Percentiles rank a stretch among this genome's conserved stretches.
Conservation (phyloP, 30 jellyfish, hydroid and myxozoan species). For the Clytia hemisphaerica region DNA sequence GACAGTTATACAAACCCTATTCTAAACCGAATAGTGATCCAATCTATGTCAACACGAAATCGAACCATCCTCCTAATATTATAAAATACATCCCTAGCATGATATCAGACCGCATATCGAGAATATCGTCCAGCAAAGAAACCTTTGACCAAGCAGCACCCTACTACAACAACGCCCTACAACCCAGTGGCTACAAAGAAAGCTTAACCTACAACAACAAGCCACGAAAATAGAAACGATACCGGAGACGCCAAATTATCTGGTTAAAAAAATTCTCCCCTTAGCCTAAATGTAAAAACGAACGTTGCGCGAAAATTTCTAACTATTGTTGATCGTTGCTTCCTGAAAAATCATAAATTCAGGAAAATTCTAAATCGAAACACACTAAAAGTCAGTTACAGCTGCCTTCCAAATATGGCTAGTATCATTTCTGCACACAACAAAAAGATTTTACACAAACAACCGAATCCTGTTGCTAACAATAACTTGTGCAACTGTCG, state of each 20-base stretch:
- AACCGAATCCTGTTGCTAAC: background rate
- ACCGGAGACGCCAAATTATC: slow-evolving; percentile 31
- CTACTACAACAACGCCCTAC: too few relatives aligned
- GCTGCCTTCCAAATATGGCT: slow-evolving; percentile 27
- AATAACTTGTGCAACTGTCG: slow-evolving; percentile 38
- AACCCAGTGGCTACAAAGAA: too few relatives aligned
- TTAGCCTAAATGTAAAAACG: slow-evolving; percentile 32
- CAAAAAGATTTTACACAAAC: slow-evolving; percentile 24
- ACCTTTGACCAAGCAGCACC: too few relatives aligned
- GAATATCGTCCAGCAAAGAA: too few relatives aligned
- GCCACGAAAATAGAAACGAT: background rate
- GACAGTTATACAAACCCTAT: slow-evolving; percentile 34
- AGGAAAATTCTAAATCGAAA: slow-evolving; percentile 29
- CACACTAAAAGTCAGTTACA: slow-evolving; percentile 17
- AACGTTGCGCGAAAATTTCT: slow-evolving; percentile 22
- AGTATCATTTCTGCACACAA: slow-evolving; percentile 15
- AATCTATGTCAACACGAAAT: slow-evolving; percentile 27
- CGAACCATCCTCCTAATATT: slow-evolving; percentile 34
- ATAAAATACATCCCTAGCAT: slow-evolving; percentile 34
- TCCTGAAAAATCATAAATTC: slow-evolving; percentile 26
- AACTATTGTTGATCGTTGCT: slow-evolving; percentile 23
- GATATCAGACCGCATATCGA: too few relatives aligned
- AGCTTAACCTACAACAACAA: slow-evolving; percentile 20
- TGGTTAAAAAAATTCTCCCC: slow-evolving; percentile 40
- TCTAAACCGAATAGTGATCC: slow-evolving; percentile 34